These are phyloP conservation scores for Zaprionus lachaisei DNA, from an alignment of 1,140 invertebrate genomes.

Conservation along the genomic window DNA sequence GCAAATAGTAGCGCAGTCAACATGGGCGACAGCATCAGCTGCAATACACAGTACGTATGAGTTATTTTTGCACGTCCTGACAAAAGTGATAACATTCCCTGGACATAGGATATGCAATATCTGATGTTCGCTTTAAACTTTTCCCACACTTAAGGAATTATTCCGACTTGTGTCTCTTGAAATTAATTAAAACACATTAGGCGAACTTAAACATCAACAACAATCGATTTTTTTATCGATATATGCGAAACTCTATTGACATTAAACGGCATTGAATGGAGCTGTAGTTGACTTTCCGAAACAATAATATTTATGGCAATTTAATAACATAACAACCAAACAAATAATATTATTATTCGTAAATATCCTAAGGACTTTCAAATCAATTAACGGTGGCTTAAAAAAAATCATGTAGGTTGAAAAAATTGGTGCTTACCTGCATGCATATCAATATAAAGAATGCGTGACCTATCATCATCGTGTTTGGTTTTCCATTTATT, in stretches of 20 bases:
- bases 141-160: neutral
- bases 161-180: neutral
- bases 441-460: neutral
- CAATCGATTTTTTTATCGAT: neutral
- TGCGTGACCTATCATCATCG: neutral
- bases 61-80: constrained; percentile 15
- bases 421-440: neutral
- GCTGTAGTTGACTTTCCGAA: neutral
- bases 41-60: constrained; percentile 32
- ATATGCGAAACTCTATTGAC: neutral
- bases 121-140: neutral
- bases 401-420: neutral
- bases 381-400: neutral
- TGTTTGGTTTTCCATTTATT: constrained; percentile 24
- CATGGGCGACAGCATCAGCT: constrained; percentile 5
- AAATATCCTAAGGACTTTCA: neutral
- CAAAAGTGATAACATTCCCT: constrained; percentile 25
- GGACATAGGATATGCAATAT: neutral
- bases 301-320: neutral
- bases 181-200: neutral
- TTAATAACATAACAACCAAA: neutral
- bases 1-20: constrained; percentile 29
- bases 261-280: neutral
- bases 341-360: neutral
- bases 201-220: neutral